A percentile compares a stretch with the other conserved stretches of the same genome.
phyloP scores from a whole-genome alignment of 2,888 invertebrate genomes.

The Spialia ferax region DNA sequence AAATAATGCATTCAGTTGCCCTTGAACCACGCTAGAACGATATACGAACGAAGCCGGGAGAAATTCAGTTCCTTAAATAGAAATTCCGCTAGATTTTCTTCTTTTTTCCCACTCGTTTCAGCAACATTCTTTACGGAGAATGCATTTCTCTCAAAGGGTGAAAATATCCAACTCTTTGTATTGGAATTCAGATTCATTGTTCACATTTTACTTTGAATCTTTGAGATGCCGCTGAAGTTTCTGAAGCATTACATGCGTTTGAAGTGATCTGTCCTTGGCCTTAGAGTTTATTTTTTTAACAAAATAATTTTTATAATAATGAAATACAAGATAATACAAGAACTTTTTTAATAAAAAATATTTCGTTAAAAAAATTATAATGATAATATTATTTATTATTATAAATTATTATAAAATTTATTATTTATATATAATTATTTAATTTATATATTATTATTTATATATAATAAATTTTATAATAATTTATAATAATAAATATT shows the following conservation, averaged over 20 bases:
- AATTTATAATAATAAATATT: no score
- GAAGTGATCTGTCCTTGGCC: not conserved
- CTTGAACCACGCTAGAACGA: slow-evolving; percentile 27
- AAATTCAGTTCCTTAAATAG: slow-evolving; percentile 34
- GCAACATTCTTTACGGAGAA: slow-evolving; percentile 25
- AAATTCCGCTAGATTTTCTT: slow-evolving; percentile 25
- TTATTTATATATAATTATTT: no score
- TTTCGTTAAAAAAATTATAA: no score
- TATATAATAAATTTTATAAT: no score
- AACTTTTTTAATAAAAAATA: no score
- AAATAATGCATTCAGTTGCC: slow-evolving; percentile 27
- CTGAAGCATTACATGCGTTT: not conserved
- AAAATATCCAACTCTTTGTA: not conserved
- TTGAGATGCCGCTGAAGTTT: not conserved
- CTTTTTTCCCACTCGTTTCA: slow-evolving; percentile 20
- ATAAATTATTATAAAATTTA: no score
- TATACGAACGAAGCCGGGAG: slow-evolving; percentile 27
- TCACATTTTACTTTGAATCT: not conserved
- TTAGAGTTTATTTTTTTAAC: not conserved
- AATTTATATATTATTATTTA: no score
- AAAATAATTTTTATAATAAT: no score
- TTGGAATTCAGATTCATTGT: not conserved
- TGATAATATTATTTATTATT: no score
- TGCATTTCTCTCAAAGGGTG: not conserved
- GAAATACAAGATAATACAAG: no score